phyloP scores from a whole-genome alignment of 2,113 vertebrate genomes.

The Pipra filicauda region DNA sequence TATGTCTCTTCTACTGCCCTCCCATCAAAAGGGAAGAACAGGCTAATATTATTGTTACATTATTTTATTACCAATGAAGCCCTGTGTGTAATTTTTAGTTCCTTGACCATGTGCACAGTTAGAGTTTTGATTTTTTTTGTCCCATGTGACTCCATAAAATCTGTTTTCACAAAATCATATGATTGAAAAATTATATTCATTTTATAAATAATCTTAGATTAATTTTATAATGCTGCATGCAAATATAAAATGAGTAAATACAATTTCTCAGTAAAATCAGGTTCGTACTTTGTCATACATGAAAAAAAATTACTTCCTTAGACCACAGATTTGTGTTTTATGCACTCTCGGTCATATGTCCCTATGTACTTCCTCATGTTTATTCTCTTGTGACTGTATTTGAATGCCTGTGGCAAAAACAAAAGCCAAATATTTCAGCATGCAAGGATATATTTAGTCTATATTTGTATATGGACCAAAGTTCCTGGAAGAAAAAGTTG shows the following conservation, averaged over 20 bases:
- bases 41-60: background rate
- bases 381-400: background rate
- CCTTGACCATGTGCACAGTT: background rate
- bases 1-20: background rate
- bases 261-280: background rate
- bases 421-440: slow-evolving; percentile 16
- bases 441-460: background rate
- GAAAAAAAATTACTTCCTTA: background rate
- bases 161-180: background rate
- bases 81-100: background rate
- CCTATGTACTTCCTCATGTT: background rate
- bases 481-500: slow-evolving; percentile 18
- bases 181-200: background rate
- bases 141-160: background rate
- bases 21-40: background rate
- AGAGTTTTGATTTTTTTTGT: background rate
- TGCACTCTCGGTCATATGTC: background rate
- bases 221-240: background rate
- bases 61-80: slow-evolving; percentile 1
- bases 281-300: background rate
- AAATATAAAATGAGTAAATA: background rate
- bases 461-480: background rate
- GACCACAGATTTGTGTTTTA: background rate
- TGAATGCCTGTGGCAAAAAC: slow-evolving; percentile 16
- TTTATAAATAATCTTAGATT: background rate